These are phyloP conservation scores for Eutrigla gurnardus DNA, from an alignment of 2,797 vertebrate genomes.

Conservation along the genomic window DNA sequence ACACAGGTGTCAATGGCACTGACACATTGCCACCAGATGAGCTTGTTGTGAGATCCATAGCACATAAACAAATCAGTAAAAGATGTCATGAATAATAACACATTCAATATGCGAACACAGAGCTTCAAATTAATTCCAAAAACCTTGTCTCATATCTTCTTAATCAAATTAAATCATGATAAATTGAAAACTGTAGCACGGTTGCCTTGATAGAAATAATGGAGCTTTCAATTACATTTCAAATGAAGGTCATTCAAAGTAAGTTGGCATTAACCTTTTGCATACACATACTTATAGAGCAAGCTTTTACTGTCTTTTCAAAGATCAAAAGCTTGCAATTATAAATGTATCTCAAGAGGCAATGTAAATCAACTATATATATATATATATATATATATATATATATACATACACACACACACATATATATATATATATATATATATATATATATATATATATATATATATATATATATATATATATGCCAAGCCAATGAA, in stretches of 20 bases:
- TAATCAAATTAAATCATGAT: conserved; percentile 17
- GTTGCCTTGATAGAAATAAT: conserved; percentile 1
- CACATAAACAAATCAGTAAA: conserved; percentile 38
- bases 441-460: too few species aligned
- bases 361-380: conserved; percentile 12
- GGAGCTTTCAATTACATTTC: conserved; percentile 12
- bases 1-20: conserved; percentile 81
- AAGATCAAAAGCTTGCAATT: background rate
- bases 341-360: background rate
- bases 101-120: background rate
- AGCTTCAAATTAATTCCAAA: conserved; percentile 15
- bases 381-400: conserved; percentile 16
- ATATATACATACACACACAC: conserved; percentile 11
- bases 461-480: background rate
- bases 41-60: conserved; percentile 66
- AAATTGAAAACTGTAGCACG: conserved; percentile 3
- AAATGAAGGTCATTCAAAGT: background rate
- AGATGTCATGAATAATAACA: background rate
- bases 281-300: background rate
- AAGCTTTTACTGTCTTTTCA: background rate
- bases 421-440: too few species aligned
- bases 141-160: conserved; percentile 23
- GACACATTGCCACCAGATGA: conserved; percentile 80
- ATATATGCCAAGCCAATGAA: conserved; percentile 24
- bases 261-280: background rate